These are phyloP conservation scores for Eilema caniola DNA, from an alignment of 2,888 invertebrate species.

Conservation along the genomic window DNA sequence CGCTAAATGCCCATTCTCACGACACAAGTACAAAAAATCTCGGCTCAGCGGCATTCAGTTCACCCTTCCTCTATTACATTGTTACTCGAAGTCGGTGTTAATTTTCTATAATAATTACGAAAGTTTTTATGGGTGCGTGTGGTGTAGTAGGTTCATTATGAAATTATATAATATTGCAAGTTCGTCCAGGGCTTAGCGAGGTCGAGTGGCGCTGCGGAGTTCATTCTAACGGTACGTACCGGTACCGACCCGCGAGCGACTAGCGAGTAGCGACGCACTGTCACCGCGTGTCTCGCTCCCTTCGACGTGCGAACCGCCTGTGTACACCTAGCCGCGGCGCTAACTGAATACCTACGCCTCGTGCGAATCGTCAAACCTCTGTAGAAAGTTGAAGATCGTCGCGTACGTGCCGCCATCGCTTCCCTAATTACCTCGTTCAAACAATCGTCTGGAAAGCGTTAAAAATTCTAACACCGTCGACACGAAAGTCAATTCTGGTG, in stretches of 20 bases:
- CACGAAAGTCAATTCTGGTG: slow-evolving; percentile 79
- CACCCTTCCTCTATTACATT: slow-evolving; percentile 61
- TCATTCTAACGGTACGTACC: slow-evolving; percentile 72
- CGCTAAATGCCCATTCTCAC: slow-evolving; percentile 75
- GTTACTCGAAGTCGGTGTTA: slow-evolving; percentile 63
- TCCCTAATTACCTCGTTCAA: slow-evolving; percentile 78
- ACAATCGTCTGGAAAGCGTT: slow-evolving; percentile 73
- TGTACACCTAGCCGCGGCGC: slow-evolving; percentile 23
- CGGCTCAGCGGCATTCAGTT: slow-evolving; percentile 47
- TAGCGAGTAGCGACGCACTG: slow-evolving; percentile 42
- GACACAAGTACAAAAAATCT: slow-evolving; percentile 57
- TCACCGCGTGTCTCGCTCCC: slow-evolving; percentile 48
- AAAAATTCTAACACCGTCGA: slow-evolving; percentile 77
- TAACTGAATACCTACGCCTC: slow-evolving; percentile 39
- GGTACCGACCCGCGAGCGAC: slow-evolving; percentile 59
- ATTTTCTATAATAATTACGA: slow-evolving; percentile 62
- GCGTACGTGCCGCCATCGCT: slow-evolving; percentile 62
- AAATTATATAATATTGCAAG: slow-evolving; percentile 54
- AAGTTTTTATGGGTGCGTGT: slow-evolving; percentile 62
- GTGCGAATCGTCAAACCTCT: slow-evolving; percentile 36
- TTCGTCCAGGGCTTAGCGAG: slow-evolving; percentile 46
- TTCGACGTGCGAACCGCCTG: slow-evolving; percentile 32
- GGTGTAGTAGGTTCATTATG: slow-evolving; percentile 54
- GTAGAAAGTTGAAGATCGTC: slow-evolving; percentile 52
- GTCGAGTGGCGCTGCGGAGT: slow-evolving; percentile 54